phyloP scores from a whole-genome alignment of 2,888 invertebrate genomes.

The Drosophila subsilvestris region DNA sequence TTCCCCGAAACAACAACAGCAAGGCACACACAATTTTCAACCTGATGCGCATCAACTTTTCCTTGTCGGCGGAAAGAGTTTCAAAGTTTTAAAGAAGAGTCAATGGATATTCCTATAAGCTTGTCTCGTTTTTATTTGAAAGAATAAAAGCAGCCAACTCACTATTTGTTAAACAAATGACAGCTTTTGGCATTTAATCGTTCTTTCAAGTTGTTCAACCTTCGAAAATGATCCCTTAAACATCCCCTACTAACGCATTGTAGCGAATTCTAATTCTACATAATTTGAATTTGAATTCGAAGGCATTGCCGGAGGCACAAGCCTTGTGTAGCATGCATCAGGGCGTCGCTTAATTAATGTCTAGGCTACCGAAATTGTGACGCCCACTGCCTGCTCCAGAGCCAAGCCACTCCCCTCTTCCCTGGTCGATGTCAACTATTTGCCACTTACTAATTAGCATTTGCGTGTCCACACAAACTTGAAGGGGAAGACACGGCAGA shows the following conservation, averaged over 20 bases:
- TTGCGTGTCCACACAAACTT: constrained; percentile 58
- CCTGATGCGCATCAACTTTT: neutral
- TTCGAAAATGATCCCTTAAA: neutral
- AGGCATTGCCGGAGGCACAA: constrained; percentile 26
- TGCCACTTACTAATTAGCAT: constrained; percentile 75
- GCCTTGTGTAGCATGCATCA: constrained; percentile 40
- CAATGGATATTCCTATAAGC: neutral
- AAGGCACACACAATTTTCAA: neutral
- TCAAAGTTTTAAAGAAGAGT: constrained; percentile 27
- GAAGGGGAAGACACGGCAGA: constrained; percentile 21
- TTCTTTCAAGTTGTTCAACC: neutral
- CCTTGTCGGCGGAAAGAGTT: neutral
- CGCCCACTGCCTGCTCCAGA: neutral
- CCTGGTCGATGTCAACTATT: constrained; percentile 58
- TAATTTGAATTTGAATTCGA: constrained; percentile 3
- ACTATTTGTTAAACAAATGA: neutral
- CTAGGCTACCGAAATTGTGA: constrained; percentile 28
- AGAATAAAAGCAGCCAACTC: neutral
- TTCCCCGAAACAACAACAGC: neutral
- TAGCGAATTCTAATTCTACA: neutral
- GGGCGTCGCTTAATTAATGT: constrained; percentile 44
- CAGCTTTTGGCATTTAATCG: neutral
- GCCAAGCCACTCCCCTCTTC: neutral
- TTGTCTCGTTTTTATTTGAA: neutral
- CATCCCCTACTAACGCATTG: neutral